Base-by-base conservation (phyloP, 2,888 invertebrate species). In the Hanleya hanleyi region DNA sequence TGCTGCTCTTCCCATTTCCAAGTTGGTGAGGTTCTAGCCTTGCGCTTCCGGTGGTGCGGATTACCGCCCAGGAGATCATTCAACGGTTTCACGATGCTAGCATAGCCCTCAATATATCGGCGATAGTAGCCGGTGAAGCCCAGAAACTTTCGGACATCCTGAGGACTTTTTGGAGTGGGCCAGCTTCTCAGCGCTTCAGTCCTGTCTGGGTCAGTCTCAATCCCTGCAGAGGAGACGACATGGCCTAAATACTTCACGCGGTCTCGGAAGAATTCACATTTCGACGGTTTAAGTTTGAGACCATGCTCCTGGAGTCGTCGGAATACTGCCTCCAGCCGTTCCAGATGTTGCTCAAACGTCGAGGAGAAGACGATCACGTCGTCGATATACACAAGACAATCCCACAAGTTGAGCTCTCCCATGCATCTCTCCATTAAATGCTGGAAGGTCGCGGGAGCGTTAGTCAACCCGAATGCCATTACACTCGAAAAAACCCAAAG, bases 401-500 rank as follows among this genome's bases (percentile, higher is more conserved):
- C 33, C 22, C 36, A 36, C 37, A 32, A 69, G 18, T 38, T 37
- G 0, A 69, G 36, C n/a, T 57, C 69, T 4, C 36, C 47, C 29
- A 18, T 57, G 65, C 47, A 69, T 73, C n/a, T 69, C 47, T 67
- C 68, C 18, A 51, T 18, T 7, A 51, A 22, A 9, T 22, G 9
- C 22, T 51, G 57, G 22, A 51, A 51, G 9, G 57, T 51, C 15
- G 26, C 26, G 22, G 57, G 57, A 22, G 41, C 41, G 41, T 41
- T 41, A 18, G 41, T 41, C 9, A 41, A 18, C 41, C 41, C 41
- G 18, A 41, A 41, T 9, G 41, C 9, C 41, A 41, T 41, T 64
- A 38, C 73, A 77, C 65, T 78, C 76, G 49, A 71, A 75, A 67
- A 74, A 77, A 12, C 75, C 75, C 35, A 75, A 49, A 7, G 66